phyloP scores from a whole-genome alignment of 2,113 vertebrate genomes.

The Lampris incognitus region DNA sequence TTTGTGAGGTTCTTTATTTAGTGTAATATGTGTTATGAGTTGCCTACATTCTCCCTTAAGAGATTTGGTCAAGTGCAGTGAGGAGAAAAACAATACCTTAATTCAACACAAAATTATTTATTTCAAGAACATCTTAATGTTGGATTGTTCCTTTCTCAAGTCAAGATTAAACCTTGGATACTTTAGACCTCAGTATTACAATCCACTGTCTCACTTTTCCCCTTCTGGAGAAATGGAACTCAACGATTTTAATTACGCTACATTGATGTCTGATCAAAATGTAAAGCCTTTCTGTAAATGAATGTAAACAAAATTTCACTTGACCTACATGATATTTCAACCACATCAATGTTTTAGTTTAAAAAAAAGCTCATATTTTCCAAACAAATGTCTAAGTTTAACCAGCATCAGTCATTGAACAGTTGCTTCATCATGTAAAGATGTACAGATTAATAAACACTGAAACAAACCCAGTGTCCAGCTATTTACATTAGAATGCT shows the following conservation, averaged over 20 bases:
- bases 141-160: conserved; percentile 15
- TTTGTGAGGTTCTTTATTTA: no score
- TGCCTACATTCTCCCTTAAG: no score
- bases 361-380: conserved; percentile 61
- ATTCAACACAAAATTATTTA: conserved; percentile 68
- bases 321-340: conserved; percentile 87
- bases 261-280: conserved; percentile 24
- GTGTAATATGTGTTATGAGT: no score
- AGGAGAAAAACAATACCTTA: conserved; percentile 11
- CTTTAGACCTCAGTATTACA: conserved; percentile 36
- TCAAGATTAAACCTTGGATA: conserved; percentile 9
- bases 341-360: conserved; percentile 88
- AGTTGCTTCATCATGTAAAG: conserved; percentile 62
- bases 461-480: conserved; percentile 89
- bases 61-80: neutral
- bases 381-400: conserved; percentile 55
- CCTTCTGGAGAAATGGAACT: conserved; percentile 18
- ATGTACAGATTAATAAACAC: conserved; percentile 86
- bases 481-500: conserved; percentile 91
- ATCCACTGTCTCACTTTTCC: conserved; percentile 10
- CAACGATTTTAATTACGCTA: conserved; percentile 35
- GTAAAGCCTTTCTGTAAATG: conserved; percentile 48
- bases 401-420: conserved; percentile 54
- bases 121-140: conserved; percentile 63
- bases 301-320: conserved; percentile 75